These are phyloP conservation scores for Sylvilagus floridanus DNA, from an alignment of 2,797 vertebrate genomes.

Conservation along the genomic window DNA sequence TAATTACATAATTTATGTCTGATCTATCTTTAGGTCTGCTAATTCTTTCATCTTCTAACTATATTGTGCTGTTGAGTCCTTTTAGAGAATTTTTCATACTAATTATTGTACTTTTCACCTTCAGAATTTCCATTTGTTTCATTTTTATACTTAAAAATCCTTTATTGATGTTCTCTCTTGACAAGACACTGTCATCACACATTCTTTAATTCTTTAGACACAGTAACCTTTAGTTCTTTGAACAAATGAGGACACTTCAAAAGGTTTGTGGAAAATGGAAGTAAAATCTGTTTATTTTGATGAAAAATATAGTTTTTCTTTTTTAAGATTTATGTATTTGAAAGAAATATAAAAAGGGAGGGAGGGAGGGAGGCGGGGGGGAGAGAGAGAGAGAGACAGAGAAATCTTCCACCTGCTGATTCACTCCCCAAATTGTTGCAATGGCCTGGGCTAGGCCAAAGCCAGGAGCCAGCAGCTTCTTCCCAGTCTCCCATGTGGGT, in stretches of 20 bases:
- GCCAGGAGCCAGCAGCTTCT: too few species aligned
- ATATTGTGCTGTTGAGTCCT: neutral
- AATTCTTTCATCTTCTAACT: neutral
- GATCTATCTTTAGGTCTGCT: neutral
- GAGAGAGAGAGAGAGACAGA: too few species aligned
- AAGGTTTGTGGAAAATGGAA: too few species aligned
- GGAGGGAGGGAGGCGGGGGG: too few species aligned
- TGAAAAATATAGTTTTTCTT: too few species aligned
- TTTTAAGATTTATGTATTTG: too few species aligned
- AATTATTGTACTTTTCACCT: slow-evolving; percentile 23
- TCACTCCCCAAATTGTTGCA: too few species aligned
- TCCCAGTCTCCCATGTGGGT: too few species aligned
- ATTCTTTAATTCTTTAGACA: neutral
- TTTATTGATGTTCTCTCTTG: slow-evolving; percentile 9
- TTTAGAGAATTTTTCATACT: slow-evolving; percentile 33
- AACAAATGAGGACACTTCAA: neutral
- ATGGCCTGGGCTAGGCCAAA: too few species aligned
- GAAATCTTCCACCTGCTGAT: too few species aligned
- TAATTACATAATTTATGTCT: neutral
- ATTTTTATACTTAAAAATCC: neutral
- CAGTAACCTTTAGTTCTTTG: neutral
- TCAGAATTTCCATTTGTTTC: slow-evolving; percentile 24
- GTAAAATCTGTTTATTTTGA: too few species aligned
- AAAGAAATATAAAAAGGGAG: too few species aligned
- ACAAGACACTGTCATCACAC: neutral